These are phyloP conservation scores for Hybos culiciformis DNA, from an alignment of 2,888 invertebrate species.

Conservation along the genomic window DNA sequence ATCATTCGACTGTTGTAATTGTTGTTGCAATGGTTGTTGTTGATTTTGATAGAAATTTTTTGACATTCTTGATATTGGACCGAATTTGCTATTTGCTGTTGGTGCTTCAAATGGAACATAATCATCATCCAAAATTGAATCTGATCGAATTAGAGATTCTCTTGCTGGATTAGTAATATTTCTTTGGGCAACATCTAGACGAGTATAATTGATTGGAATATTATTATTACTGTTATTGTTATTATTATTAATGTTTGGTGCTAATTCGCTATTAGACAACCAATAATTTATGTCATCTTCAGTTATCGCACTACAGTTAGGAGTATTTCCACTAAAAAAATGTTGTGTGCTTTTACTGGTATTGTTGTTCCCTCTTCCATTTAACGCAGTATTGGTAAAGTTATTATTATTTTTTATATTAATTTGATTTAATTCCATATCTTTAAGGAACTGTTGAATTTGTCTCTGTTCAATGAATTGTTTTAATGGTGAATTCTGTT, in stretches of 20 bases:
- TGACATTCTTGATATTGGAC: slow-evolving; percentile 47
- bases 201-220: slow-evolving; percentile 8
- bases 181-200: slow-evolving; percentile 10
- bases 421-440: slow-evolving; percentile 13
- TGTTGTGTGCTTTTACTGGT: background rate
- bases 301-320: background rate
- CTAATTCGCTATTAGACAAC: background rate
- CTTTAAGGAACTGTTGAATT: slow-evolving; percentile 11
- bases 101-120: slow-evolving; percentile 51
- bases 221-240: slow-evolving; percentile 6
- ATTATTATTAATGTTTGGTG: background rate
- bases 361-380: slow-evolving; percentile 4
- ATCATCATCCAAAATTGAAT: slow-evolving; percentile 45
- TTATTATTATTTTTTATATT: slow-evolving; percentile 7
- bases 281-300: slow-evolving; percentile 14
- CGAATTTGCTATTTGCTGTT: slow-evolving; percentile 46
- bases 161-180: slow-evolving; percentile 12
- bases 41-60: too few relatives aligned
- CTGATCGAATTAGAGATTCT: slow-evolving; percentile 37
- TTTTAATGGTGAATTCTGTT: slow-evolving; percentile 10
- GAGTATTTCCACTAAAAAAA: background rate
- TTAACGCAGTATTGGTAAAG: slow-evolving; percentile 5
- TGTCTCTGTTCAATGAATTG: slow-evolving; percentile 11
- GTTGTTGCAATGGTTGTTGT: too few relatives aligned
- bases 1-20: too few relatives aligned